A percentile compares a stretch with the other conserved stretches of the same genome.
Evolutionary conservation across 35 echinoderm and acorn worm species (phyloP).

Genomic region (Ptychodera flava): DNA sequence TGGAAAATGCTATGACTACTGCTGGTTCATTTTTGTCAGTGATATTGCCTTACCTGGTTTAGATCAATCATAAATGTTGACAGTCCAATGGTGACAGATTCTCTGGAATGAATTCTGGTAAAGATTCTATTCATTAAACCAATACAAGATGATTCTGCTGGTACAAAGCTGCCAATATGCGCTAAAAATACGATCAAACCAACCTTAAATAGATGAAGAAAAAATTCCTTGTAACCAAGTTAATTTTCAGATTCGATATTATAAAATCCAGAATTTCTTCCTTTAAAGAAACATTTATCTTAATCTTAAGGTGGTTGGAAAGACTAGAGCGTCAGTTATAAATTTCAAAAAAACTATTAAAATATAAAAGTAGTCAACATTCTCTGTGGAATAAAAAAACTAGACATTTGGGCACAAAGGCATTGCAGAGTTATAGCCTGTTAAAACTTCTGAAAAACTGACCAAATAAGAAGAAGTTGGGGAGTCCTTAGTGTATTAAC

Average conservation of each 20-base stretch:
- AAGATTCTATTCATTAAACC: slow-evolving; percentile 83
- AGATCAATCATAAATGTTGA: slow-evolving; percentile 99
- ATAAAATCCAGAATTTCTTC: background rate
- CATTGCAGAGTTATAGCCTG: too few relatives aligned
- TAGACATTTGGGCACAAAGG: too few relatives aligned
- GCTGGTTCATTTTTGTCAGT: too few relatives aligned
- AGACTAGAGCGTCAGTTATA: too few relatives aligned
- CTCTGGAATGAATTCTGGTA: slow-evolving; percentile 79
- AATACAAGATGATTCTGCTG: slow-evolving; percentile 64
- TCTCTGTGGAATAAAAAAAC: too few relatives aligned
- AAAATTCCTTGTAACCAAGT: background rate
- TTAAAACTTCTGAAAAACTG: too few relatives aligned
- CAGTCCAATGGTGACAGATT: slow-evolving; percentile 85
- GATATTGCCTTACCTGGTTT: slow-evolving; percentile 66
- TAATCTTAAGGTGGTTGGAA: too few relatives aligned
- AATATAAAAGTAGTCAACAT: too few relatives aligned
- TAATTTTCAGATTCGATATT: background rate
- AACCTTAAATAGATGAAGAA: slow-evolving; percentile 30
- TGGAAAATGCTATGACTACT: too few relatives aligned
- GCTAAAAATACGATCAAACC: slow-evolving; percentile 72
- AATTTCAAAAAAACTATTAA: too few relatives aligned
- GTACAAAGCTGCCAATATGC: slow-evolving; percentile 97
- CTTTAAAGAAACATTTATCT: background rate
- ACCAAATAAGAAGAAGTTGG: too few relatives aligned
- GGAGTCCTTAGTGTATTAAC: too few relatives aligned